Percentiles rank a stretch among this genome's conserved stretches.
Conservation (phyloP, 2,113 vertebrate species). For the Brachypodius melanocephalos region DNA sequence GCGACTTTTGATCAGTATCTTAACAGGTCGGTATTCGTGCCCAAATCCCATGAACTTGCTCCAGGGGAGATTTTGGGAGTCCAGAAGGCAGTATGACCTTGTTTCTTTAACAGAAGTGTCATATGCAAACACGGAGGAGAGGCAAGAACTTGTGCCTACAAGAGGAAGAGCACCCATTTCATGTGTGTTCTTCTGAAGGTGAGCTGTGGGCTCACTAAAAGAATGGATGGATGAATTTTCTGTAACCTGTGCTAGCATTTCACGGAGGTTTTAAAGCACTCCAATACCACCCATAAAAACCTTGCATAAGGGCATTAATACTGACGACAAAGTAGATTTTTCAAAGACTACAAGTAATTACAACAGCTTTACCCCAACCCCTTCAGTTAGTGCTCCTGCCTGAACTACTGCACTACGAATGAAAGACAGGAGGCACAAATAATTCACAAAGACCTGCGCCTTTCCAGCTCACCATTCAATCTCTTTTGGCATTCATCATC, state of each 20-base stretch:
- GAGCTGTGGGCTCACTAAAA: not conserved
- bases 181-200: not conserved
- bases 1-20: not conserved
- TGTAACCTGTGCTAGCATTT: not conserved
- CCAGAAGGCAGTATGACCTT: not conserved
- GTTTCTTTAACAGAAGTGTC: not conserved
- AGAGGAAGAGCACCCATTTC: not conserved
- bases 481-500: not conserved
- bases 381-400: not conserved
- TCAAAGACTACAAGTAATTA: not conserved
- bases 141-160: not conserved
- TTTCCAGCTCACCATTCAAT: not conserved
- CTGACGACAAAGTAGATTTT: not conserved
- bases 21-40: not conserved
- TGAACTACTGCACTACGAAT: not conserved
- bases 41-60: not conserved
- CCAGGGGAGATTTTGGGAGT: not conserved
- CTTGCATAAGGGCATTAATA: not conserved
- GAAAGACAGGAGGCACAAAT: not conserved
- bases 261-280: not conserved
- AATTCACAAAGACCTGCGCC: not conserved
- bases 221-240: not conserved
- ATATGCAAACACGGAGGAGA: not conserved
- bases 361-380: not conserved
- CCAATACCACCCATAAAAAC: not conserved